A percentile compares a stretch with the other conserved stretches of the same genome.
phyloP scores from a whole-genome alignment of 1,140 invertebrate species.

The Zeugodacus cucurbitae region DNA sequence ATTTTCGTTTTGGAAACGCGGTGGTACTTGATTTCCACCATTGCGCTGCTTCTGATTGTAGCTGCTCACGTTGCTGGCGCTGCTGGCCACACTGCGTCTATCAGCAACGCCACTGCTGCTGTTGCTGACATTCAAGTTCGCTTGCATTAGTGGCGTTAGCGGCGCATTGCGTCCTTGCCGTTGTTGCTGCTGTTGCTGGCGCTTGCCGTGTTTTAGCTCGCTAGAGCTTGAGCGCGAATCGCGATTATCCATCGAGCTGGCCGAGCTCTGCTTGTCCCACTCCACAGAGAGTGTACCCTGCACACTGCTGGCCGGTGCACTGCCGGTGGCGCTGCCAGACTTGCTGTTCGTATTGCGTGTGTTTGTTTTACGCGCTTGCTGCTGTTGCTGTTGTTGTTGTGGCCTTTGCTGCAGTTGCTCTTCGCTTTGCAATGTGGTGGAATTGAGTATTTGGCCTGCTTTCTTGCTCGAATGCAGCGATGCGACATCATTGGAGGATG shows the following conservation, averaged over 20 bases:
- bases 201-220: slow-evolving; percentile 30
- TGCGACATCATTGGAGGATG: slow-evolving; percentile 47
- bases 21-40: slow-evolving; percentile 47
- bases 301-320: slow-evolving; percentile 19
- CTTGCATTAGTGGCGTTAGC: not conserved
- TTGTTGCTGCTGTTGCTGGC: slow-evolving; percentile 25
- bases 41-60: slow-evolving; percentile 46
- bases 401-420: slow-evolving; percentile 50
- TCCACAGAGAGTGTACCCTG: slow-evolving; percentile 39
- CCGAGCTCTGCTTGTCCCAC: slow-evolving; percentile 60
- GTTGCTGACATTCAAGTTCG: slow-evolving; percentile 31
- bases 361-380: not conserved
- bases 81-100: slow-evolving; percentile 52
- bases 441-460: slow-evolving; percentile 53
- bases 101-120: slow-evolving; percentile 42
- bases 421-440: slow-evolving; percentile 56
- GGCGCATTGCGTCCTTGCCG: not conserved
- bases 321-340: not conserved
- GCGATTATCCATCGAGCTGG: slow-evolving; percentile 58
- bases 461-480: slow-evolving; percentile 50
- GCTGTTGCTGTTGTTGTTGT: slow-evolving; percentile 39
- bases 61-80: slow-evolving; percentile 46
- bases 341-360: not conserved
- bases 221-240: slow-evolving; percentile 46
- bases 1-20: slow-evolving; percentile 53